Percentiles rank a stretch among this genome's conserved stretches.
These are phyloP conservation scores for Synaphobranchus kaupii DNA, from an alignment of 2,797 vertebrate genomes.

Conservation along the genomic window DNA sequence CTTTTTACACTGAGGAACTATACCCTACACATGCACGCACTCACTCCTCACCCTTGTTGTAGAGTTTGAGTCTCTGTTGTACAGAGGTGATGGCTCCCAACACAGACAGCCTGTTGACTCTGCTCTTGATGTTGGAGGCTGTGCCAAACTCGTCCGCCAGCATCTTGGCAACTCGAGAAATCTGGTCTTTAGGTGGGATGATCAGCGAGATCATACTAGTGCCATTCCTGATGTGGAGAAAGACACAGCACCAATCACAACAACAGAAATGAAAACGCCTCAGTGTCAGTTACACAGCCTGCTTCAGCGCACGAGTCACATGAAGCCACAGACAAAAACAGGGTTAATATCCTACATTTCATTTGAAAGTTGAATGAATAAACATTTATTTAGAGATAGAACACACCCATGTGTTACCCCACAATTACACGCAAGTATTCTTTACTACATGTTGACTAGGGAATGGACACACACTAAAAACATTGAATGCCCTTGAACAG, in stretches of 20 bases:
- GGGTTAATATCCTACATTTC: background rate
- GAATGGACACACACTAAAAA: background rate
- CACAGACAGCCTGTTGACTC: constrained; percentile 98
- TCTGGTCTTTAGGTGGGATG: constrained; percentile 99
- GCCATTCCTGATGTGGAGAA: constrained; percentile 83
- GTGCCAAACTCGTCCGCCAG: constrained; percentile 98
- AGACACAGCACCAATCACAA: background rate
- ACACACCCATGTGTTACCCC: background rate
- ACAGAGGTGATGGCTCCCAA: constrained; percentile 99
- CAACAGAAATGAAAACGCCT: background rate
- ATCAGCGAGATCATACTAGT: constrained; percentile 99
- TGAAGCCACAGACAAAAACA: background rate
- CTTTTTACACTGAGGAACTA: background rate
- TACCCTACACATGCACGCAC: constrained; percentile 18
- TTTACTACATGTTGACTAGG: background rate
- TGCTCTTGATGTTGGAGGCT: constrained; percentile 97
- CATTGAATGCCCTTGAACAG: background rate
- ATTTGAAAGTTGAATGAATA: background rate
- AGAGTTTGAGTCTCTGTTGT: constrained; percentile 99
- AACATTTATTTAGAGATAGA: background rate
- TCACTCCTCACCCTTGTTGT: constrained; percentile 91
- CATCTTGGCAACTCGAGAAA: constrained; percentile 99
- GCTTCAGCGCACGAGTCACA: background rate
- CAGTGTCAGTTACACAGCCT: background rate
- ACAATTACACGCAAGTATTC: background rate